Conservation (phyloP, 2,113 vertebrate species). For the Lophotis ruficrista region DNA sequence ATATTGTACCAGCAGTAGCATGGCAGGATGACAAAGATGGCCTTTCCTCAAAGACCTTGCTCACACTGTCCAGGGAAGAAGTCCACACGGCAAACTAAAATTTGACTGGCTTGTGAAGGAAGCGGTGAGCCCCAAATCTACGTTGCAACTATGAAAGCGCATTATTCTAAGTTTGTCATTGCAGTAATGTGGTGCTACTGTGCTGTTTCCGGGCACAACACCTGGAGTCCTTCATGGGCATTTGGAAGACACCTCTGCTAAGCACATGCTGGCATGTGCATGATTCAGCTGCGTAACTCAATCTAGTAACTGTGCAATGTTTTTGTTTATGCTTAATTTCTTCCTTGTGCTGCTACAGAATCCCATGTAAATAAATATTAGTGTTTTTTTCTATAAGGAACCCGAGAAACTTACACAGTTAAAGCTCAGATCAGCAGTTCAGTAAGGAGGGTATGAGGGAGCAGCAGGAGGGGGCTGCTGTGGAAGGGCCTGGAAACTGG, state of each 20-base stretch:
- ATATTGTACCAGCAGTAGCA: background rate
- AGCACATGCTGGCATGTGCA: background rate
- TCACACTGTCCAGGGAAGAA: background rate
- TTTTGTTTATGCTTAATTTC: background rate
- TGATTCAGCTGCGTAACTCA: background rate
- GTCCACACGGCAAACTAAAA: background rate
- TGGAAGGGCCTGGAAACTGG: background rate
- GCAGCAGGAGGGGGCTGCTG: background rate
- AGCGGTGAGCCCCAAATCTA: background rate
- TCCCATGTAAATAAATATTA: background rate
- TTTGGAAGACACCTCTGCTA: background rate
- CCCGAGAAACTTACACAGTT: background rate
- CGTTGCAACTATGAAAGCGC: fast-evolving
- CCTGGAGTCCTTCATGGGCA: background rate
- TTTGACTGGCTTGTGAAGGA: background rate
- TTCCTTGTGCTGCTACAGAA: background rate
- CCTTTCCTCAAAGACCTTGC: background rate
- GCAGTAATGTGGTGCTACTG: background rate
- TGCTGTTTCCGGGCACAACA: background rate
- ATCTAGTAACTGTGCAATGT: background rate
- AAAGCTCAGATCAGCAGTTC: background rate
- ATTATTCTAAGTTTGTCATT: background rate
- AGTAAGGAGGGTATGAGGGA: background rate
- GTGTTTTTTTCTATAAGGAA: background rate
- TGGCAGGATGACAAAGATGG: background rate